Evolutionary conservation across 2,888 invertebrate species (phyloP), one percentile per base, ranked within the genome.

Genomic region (Ferdinandea cuprea): DNA sequence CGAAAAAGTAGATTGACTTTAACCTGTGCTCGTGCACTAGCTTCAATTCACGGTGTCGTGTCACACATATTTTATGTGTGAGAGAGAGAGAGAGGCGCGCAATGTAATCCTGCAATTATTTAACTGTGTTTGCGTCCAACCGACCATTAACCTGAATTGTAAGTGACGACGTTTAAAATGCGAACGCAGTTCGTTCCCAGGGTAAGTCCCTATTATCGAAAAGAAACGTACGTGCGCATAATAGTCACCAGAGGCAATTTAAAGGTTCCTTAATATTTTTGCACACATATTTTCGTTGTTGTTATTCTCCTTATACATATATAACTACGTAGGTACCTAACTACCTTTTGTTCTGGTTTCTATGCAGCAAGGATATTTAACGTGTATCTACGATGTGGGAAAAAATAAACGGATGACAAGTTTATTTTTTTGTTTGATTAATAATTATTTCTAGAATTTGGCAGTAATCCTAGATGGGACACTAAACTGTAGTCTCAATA

Each of bases 71-170:
- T 78, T 78, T 83, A 77, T 65, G 68, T n/a, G n/a, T n/a, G n/a
- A n/a, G n/a, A n/a, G n/a, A n/a, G n/a, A n/a, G n/a, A n/a, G n/a
- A 73, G 68, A 68, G 52, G 50, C 30, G 59, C 72, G 30, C n/a
- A n/a, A 83, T 68, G 72, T 83, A 83, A 83, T 78, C 83, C 72
- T 37, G 63, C 72, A 83, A 78, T 83, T 78, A 83, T 78, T 83
- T 78, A 72, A 68, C 72, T 83, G 78, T 78, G 58, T 78, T 83
- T 78, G 66, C 68, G 61, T 73, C 72, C 66, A 50, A 69, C 78
- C 66, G 68, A 63, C 79, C 79, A 42, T 79, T 79, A 73, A 79
- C 71, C 54, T 81, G 54, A 77, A 72, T 71, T 66, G 71, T 66
- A 72, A 77, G 48, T 77, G 59, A 63, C 11, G 80, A 46, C 54